Base-by-base conservation (phyloP, 2,797 vertebrate genomes). In the Eulemur mongoz region DNA sequence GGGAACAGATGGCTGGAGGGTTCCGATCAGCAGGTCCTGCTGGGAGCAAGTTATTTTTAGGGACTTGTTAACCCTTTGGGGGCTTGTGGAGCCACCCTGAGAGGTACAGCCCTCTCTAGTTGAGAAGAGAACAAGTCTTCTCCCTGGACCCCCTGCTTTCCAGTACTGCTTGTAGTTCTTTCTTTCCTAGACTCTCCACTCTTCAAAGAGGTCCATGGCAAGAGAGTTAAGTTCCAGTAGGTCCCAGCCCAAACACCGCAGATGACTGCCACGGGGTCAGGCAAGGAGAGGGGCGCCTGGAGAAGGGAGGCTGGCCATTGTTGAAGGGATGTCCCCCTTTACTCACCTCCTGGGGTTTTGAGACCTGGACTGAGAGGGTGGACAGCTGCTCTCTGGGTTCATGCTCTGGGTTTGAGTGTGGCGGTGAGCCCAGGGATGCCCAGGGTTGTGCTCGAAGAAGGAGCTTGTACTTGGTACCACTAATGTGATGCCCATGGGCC, bases 31-130 rank as follows among this genome's bases (percentile, higher is more conserved):
- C 91, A n/a, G 98, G 97, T 98, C 98, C 98, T 98, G 98, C 98
- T 98, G 98, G 97, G 98, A 98, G 96, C 96, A 98, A 97, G 96
- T 98, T 99, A 98, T 98, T 98, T 99, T 98, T 98, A 98, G 98
- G 97, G 61, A 93, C 96, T 98, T 63, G 92, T 98, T 99, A 98
- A 98, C 98, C 98, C 98, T 98, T 98, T 88, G 32, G 97, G 98
- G 96, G 91, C 85, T 97, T 92, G 65, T 65, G 73, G 94, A 97
- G 94, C 94, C 90, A 80, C 13, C 14, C 89, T 97, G 97, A 98
- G 97, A 97, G 93, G 73, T 75, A 35, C 2, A 85, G 63, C 9
- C 70, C 30, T 95, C 48, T 89, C 40, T 63, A 50, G 59, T 8
- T 57, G 48, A 61, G 94, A 85, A 81, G 81, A 90, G 84, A 93